Base-by-base conservation (phyloP, 2,888 invertebrate genomes). In the Drosophila picticornis region DNA sequence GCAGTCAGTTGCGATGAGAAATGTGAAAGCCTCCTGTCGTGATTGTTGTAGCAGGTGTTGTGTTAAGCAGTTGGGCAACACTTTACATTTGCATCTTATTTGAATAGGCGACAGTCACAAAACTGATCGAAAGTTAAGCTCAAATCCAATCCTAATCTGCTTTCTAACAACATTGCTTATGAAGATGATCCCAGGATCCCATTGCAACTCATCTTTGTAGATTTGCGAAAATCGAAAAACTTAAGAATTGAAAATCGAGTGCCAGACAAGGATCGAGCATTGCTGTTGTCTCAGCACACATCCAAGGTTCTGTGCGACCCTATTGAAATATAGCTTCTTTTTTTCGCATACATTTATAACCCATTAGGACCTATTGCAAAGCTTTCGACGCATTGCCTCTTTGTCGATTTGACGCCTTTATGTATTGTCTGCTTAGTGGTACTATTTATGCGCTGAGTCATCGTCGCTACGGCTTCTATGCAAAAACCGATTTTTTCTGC, bases 391-490 rank as follows among this genome's bases (percentile, higher is more conserved):
- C 34, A 10, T 10, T 32, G 32, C 32, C 10, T 32, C 4, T 32
- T 3, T 32, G 32, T 10, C 32, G 34, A 34, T 34, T 34, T 34
- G 13, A 34, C 34, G 34, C 34, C 5, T 34, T 13, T 13, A 2
- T 34, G 13, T 5, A 16, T 16, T 25, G 46, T 25, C 46, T 25
- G 46, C 4, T 25, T 46, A 16, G 25, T 9, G 25, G 25, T 16
- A 46, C 46, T 25, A 46, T 46, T 46, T 46, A 46, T 27, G 40
- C 40, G 77, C 77, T 77, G 77, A 77, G 27, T 77, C 77, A 77
- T 80, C 77, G 71, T 76, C 77, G 62, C 56, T n/a, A 22, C 32
- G 59, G 56, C 40, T 38, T 61, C 27, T n/a, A 34, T 57, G 43
- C 48, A 63, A 64, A 55, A 40, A 9, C 16, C 29, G 40, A 64